Conservation (phyloP, 2,797 vertebrate genomes). For the Sardinella longiceps region DNA sequence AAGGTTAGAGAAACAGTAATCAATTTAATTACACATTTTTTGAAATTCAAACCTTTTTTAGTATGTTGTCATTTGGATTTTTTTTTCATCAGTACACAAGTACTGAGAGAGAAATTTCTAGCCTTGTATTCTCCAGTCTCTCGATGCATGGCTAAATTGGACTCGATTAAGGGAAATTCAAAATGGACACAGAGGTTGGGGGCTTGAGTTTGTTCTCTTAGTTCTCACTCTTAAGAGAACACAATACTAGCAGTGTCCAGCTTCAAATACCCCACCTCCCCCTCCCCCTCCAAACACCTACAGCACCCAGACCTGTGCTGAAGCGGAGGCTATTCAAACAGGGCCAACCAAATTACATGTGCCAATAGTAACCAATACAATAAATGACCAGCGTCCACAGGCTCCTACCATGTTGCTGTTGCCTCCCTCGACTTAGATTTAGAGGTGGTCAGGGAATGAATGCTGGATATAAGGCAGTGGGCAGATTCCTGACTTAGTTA, state of each 20-base stretch:
- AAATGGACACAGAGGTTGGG: neutral
- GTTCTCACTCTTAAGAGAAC: neutral
- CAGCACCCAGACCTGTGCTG: neutral
- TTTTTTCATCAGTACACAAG: slow-evolving; percentile 32
- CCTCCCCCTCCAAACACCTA: neutral
- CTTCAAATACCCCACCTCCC: too few species aligned
- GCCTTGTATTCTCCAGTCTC: neutral
- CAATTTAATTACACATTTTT: slow-evolving; percentile 21
- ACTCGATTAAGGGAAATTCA: neutral
- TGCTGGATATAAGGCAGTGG: slow-evolving; percentile 74
- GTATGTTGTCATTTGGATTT: slow-evolving; percentile 25
- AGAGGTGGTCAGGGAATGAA: slow-evolving; percentile 64
- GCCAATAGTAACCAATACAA: neutral
- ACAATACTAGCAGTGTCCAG: neutral
- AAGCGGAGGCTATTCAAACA: neutral
- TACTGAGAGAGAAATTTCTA: neutral
- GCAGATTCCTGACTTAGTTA: slow-evolving; percentile 63
- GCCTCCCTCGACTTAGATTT: slow-evolving; percentile 36
- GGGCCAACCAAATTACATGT: neutral
- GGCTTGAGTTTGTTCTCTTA: neutral
- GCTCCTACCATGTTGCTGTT: neutral
- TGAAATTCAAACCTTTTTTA: slow-evolving; percentile 26
- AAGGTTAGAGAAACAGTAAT: slow-evolving; percentile 33
- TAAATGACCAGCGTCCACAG: neutral
- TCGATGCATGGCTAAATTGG: neutral